Percentiles rank a stretch among this genome's conserved stretches.
Conservation (phyloP, 2,888 invertebrate genomes). For the Loripinus fragilis region DNA sequence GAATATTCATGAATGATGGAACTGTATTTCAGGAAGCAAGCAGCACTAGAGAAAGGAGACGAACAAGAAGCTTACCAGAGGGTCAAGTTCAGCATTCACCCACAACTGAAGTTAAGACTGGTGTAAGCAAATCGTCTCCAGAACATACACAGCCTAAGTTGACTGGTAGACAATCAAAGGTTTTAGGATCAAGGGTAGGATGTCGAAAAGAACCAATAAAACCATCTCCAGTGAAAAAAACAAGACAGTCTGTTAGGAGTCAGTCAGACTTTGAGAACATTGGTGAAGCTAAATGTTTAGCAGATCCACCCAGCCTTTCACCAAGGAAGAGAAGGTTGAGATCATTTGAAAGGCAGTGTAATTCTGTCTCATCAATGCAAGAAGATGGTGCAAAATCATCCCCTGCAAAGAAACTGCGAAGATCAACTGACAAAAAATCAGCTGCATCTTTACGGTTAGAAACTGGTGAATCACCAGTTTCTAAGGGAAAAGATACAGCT, state of each 20-base stretch:
- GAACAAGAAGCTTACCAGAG: not conserved
- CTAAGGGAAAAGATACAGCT: not conserved
- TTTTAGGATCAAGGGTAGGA: not conserved
- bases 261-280: not conserved
- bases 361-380: not conserved
- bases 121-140: too few species aligned
- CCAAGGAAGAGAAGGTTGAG: not conserved
- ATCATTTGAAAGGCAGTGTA: not conserved
- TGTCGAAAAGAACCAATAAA: not conserved
- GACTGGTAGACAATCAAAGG: not conserved
- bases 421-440: not conserved
- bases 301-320: not conserved
- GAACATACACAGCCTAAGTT: not conserved
- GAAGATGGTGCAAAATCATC: not conserved
- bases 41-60: not conserved
- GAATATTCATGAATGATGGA: too few species aligned
- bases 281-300: not conserved
- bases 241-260: not conserved
- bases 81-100: not conserved
- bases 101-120: too few species aligned
- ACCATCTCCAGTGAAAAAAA: not conserved
- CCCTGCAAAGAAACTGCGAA: not conserved
- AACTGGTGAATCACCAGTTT: not conserved
- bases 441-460: too few species aligned
- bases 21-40: not conserved